phyloP scores from a whole-genome alignment of 92 coral and sea anemone species.

The Nematostella vectensis region DNA sequence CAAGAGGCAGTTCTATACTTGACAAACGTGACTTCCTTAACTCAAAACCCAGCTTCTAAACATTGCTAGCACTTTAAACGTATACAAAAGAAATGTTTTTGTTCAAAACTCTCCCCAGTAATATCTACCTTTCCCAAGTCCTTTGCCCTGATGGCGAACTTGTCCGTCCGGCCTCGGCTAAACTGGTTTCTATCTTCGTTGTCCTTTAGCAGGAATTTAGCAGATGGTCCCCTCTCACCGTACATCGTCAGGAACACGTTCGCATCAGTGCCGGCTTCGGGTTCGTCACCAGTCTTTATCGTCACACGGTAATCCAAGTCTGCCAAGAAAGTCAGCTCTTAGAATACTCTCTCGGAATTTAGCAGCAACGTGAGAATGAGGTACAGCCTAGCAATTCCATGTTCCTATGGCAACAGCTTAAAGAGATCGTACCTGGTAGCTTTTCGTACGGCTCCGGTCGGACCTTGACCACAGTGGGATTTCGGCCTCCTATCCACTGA shows the following conservation, averaged over 20 bases:
- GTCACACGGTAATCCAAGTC: conserved; percentile 70
- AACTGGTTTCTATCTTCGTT: conserved; percentile 59
- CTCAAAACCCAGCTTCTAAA: no score
- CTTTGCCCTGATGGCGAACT: conserved; percentile 66
- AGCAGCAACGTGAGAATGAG: no score
- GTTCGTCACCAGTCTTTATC: conserved; percentile 73
- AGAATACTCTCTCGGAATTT: neutral
- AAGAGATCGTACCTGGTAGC: no score
- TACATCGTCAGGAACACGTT: conserved; percentile 83
- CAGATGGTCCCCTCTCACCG: conserved; percentile 86
- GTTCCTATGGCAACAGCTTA: neutral
- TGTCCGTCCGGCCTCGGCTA: conserved; percentile 57
- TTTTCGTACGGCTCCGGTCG: conserved; percentile 45
- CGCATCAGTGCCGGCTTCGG: conserved; percentile 82
- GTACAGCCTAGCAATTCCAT: neutral
- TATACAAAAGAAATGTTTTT: no score
- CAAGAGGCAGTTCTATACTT: no score
- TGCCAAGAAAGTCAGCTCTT: conserved; percentile 15
- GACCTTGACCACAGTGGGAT: conserved; percentile 38
- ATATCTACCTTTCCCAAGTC: conserved; percentile 93
- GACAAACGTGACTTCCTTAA: no score
- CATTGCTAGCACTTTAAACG: no score
- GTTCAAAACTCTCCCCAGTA: no score
- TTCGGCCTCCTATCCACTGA: conserved; percentile 71
- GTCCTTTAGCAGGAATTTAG: conserved; percentile 69